These are phyloP conservation scores for Leptinotarsa tumamoca DNA, from an alignment of 2,888 invertebrate species.

Conservation along the genomic window DNA sequence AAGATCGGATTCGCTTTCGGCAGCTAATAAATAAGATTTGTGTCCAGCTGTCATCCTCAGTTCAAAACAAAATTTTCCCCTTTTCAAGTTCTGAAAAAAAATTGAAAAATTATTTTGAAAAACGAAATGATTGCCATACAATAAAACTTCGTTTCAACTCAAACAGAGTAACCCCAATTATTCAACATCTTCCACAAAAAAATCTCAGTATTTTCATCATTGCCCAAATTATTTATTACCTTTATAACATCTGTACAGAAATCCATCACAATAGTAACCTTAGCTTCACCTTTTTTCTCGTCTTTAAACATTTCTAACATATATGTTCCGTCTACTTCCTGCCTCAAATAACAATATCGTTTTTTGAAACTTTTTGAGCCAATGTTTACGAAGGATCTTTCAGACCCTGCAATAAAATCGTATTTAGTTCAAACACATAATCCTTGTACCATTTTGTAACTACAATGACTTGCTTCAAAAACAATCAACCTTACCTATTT, in stretches of 20 bases:
- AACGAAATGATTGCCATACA: neutral
- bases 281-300: slow-evolving; percentile 90
- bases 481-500: slow-evolving; percentile 70
- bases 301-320: slow-evolving; percentile 94
- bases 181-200: too few relatives aligned
- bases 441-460: neutral
- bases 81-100: slow-evolving; percentile 78
- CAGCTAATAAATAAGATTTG: slow-evolving; percentile 87
- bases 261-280: slow-evolving; percentile 93
- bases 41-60: slow-evolving; percentile 87
- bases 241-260: slow-evolving; percentile 90
- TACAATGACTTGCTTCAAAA: neutral
- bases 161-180: too few relatives aligned
- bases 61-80: slow-evolving; percentile 89
- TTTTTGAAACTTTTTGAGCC: slow-evolving; percentile 94
- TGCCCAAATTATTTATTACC: slow-evolving; percentile 65
- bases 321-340: slow-evolving; percentile 92
- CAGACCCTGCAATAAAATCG: slow-evolving; percentile 69
- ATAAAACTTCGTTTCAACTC: neutral
- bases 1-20: slow-evolving; percentile 86
- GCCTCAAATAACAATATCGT: slow-evolving; percentile 88
- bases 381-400: slow-evolving; percentile 91
- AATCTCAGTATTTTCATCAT: too few relatives aligned
- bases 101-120: neutral
- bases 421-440: too few relatives aligned